Evolutionary conservation across 2,113 vertebrate genomes (phyloP), one percentile per base, ranked within the genome.

Genomic region (Hippocampus abdominalis): DNA sequence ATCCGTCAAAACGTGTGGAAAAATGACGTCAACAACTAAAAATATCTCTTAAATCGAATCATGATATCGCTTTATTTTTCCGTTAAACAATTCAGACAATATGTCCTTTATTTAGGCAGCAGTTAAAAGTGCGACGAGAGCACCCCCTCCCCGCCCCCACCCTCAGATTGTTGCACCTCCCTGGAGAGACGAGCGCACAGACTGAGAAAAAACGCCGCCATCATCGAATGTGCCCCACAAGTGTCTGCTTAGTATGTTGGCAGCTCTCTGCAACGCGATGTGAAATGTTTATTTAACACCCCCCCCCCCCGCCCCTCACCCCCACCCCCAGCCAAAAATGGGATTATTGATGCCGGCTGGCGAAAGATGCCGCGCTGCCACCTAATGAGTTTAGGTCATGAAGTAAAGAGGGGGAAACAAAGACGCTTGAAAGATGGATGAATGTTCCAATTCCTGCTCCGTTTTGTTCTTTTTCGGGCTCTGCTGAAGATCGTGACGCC

Each of bases 311-410:
- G 23, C 12, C 39, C 20, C 36, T n/a, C 62, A 64, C 75, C 80
- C 32, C 27, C 68, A 61, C 44, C 75, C 80, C 32, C 27, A 65
- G 61, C 44, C 59, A 44, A n/a, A 25, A 25, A 48, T 74, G 74
- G 76, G 77, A 76, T 82, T 77, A 75, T 72, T 80, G 61, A 68
- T 67, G 69, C 77, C 21, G 66, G n/a, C 70, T 11, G 54, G 54
- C 73, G 70, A 70, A 72, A 70, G 73, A 77, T 49, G 48, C 74
- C 53, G 70, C 78, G 36, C 68, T 25, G 70, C 68, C 57, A 59
- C 0, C 77, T 89, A 87, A 86, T 81, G 77, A 90, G 85, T 72
- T 78, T 75, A 80, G 69, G 77, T 70, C 83, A 79, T 87, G 86
- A 89, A 84, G 87, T 84, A 89, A 81, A 73, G 73, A 25, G 54